Percentiles rank a stretch among this genome's conserved stretches.
phyloP scores from a whole-genome alignment of 2,113 vertebrate genomes.

The Thymallus thymallus region DNA sequence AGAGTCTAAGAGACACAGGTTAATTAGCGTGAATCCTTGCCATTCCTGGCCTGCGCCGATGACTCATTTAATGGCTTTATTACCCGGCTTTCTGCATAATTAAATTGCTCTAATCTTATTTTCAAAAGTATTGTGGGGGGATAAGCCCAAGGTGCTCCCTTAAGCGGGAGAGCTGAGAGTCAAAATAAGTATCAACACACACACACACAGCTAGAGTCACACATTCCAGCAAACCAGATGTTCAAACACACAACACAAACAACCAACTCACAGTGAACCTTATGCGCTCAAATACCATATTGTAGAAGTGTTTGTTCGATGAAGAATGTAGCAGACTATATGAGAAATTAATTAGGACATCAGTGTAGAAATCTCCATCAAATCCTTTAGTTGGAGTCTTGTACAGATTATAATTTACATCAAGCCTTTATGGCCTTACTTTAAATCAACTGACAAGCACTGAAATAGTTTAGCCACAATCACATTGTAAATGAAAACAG shows the following conservation, averaged over 20 bases:
- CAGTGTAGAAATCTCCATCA: background rate
- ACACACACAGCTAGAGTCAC: background rate
- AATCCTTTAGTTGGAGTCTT: background rate
- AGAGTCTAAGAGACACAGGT: constrained; percentile 62
- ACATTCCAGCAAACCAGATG: background rate
- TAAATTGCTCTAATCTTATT: constrained; percentile 71
- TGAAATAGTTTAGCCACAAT: constrained; percentile 12
- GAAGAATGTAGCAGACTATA: no score
- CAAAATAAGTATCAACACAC: background rate
- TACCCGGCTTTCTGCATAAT: constrained; percentile 66
- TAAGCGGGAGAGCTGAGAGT: constrained; percentile 20
- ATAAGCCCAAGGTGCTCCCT: constrained; percentile 59
- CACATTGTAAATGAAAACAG: constrained; percentile 31
- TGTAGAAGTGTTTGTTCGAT: no score
- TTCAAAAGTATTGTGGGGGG: constrained; percentile 63
- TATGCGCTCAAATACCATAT: no score
- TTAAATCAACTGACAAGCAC: constrained; percentile 36
- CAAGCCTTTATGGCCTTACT: no score
- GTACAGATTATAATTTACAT: background rate
- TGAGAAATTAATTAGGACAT: background rate
- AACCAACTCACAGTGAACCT: no score
- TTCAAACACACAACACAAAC: background rate
- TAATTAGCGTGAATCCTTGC: constrained; percentile 69
- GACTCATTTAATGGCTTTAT: constrained; percentile 74
- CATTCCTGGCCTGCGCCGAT: constrained; percentile 48